phyloP scores from a whole-genome alignment of 2,888 invertebrate species.

The Melanchra persicariae region DNA sequence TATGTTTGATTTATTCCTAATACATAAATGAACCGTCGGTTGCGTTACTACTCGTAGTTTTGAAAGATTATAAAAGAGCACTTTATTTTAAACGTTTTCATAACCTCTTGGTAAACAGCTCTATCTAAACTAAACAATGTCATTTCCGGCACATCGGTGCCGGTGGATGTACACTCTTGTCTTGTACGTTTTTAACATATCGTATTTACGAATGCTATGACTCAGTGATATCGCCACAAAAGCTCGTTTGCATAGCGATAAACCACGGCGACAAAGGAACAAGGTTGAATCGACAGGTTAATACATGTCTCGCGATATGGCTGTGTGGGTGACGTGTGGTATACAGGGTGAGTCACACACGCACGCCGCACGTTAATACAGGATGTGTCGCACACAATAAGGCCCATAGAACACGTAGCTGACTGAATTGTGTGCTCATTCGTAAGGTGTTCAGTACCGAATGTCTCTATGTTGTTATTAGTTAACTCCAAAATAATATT shows the following conservation, averaged over 20 bases:
- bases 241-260: slow-evolving; percentile 83
- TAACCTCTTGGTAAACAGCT: slow-evolving; percentile 40
- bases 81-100: slow-evolving; percentile 21
- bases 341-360: slow-evolving; percentile 61
- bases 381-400: slow-evolving; percentile 71
- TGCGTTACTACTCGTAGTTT: background rate
- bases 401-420: slow-evolving; percentile 55
- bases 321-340: slow-evolving; percentile 69
- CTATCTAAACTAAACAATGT: slow-evolving; percentile 61
- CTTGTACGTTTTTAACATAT: slow-evolving; percentile 58
- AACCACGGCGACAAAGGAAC: slow-evolving; percentile 82
- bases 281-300: slow-evolving; percentile 86
- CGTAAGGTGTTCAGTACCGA: slow-evolving; percentile 61
- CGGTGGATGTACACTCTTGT: slow-evolving; percentile 56
- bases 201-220: slow-evolving; percentile 73
- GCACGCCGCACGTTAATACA: slow-evolving; percentile 65
- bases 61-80: background rate
- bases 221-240: slow-evolving; percentile 79
- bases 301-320: slow-evolving; percentile 77
- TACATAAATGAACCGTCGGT: background rate
- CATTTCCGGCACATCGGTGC: slow-evolving; percentile 55
- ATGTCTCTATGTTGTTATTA: slow-evolving; percentile 51
- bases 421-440: slow-evolving; percentile 69
- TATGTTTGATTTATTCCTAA: too few relatives aligned
- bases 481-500: slow-evolving; percentile 53